Base-by-base conservation (phyloP, 2,113 vertebrate species). In the Hydrochoerus hydrochaeris region DNA sequence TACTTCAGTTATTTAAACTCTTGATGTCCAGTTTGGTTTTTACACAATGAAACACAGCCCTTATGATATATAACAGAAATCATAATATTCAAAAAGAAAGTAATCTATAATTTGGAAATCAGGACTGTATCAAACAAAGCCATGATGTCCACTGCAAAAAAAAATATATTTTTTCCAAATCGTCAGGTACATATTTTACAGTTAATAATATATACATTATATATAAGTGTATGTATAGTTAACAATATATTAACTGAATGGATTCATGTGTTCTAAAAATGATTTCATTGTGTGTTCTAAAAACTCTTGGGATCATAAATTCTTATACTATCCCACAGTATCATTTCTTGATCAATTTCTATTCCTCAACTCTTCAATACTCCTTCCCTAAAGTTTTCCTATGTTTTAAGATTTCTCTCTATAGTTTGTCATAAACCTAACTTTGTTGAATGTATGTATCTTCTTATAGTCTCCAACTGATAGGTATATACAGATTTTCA, bases 1-100 rank as follows among this genome's bases (percentile, higher is more conserved):
- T 88, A 19, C 52, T 73, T 71, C 32, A 75, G 71, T 86, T 89
- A 82, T 84, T 90, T 91, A 84, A 90, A 87, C 32, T 84, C 46
- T 2, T 85, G 2, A 24, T 83, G 9, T 93, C 44, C 71, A 93
- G 26, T 10, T 38, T 93, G 44, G 28, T 62, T 84, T 91, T 91
- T 54, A 80, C 84, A 75, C 81, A 93, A 28, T 88, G 22, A 85
- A 93, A 88, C 88, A 63, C n/a, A 3, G 41, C 14, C 49, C 26
- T 95, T 86, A 12, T 85, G 32, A 91, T 14, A 84, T 81, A 62
- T 63, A 88, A 73, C 12, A 89, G 44, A 94, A 62, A 60, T 35
- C 24, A 90, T 30, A 77, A 52, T 7, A 75, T 94, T 60, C 38
- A 57, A 54, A 85, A 90, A 63, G 16, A 52, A 11, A 57, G 28